phyloP scores from a whole-genome alignment of 2,888 invertebrate species.

The Polyploca ridens region DNA sequence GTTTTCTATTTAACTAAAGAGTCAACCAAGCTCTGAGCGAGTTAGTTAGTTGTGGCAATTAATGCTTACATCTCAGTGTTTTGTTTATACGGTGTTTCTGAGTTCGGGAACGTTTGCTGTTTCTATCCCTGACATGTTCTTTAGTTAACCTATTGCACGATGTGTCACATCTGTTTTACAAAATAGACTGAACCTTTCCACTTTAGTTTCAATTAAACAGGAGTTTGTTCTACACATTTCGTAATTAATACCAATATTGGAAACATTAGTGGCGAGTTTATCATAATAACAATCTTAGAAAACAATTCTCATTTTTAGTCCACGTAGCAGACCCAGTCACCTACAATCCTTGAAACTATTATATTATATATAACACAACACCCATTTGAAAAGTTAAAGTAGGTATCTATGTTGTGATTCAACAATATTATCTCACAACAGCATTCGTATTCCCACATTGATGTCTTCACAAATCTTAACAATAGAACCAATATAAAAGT shows the following conservation, averaged over 20 bases:
- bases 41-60: conserved; percentile 44
- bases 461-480: conserved; percentile 18
- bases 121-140: neutral
- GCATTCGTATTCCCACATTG: neutral
- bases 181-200: neutral
- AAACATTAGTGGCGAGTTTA: no score
- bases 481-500: conserved; percentile 39
- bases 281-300: no score
- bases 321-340: no score
- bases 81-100: conserved; percentile 13
- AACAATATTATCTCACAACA: neutral
- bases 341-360: no score
- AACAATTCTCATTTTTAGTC: no score
- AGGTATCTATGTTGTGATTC: no score
- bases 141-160: neutral
- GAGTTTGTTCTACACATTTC: no score
- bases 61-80: conserved; percentile 29
- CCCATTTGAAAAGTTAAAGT: no score
- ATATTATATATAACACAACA: no score
- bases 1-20: conserved; percentile 62
- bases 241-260: no score
- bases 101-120: neutral
- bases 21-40: conserved; percentile 41
- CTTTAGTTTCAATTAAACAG: no score
- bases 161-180: neutral